A percentile compares a stretch with the other conserved stretches of the same genome.
phyloP scores from a whole-genome alignment of 2,888 invertebrate species.

The Orthonychiurus folsomi region DNA sequence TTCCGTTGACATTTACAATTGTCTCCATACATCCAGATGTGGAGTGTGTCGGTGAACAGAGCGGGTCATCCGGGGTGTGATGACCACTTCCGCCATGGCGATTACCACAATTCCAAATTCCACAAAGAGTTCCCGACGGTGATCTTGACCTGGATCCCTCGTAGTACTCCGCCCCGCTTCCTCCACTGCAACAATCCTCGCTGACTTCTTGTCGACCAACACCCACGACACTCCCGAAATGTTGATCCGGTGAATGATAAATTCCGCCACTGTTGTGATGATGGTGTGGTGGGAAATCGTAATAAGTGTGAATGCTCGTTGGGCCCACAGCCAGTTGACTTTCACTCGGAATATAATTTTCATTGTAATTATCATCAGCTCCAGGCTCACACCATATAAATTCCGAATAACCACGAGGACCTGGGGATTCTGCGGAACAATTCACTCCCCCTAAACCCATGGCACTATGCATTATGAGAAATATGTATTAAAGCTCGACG shows the following conservation, averaged over 20 bases:
- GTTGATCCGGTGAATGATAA: slow-evolving; percentile 12
- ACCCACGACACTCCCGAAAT: slow-evolving; percentile 8
- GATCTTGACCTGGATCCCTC: slow-evolving; percentile 13
- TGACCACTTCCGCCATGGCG: slow-evolving; percentile 9
- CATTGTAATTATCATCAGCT: slow-evolving; percentile 32
- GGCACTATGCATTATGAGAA: slow-evolving; percentile 18
- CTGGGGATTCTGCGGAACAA: slow-evolving; percentile 16
- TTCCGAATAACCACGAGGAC: slow-evolving; percentile 21
- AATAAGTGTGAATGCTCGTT: slow-evolving; percentile 14
- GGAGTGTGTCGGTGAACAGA: background rate
- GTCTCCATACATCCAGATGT: background rate
- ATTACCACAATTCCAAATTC: slow-evolving; percentile 17
- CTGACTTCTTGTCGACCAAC: background rate
- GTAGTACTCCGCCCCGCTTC: slow-evolving; percentile 17
- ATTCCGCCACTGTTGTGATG: slow-evolving; percentile 11
- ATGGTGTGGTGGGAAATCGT: slow-evolving; percentile 18
- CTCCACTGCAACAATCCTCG: slow-evolving; percentile 20
- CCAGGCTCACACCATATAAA: slow-evolving; percentile 27
- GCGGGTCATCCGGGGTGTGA: background rate
- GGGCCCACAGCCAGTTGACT: background rate
- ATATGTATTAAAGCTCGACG: no score
- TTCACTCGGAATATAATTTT: slow-evolving; percentile 28
- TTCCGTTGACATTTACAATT: slow-evolving; percentile 1
- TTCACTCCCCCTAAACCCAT: slow-evolving; percentile 3
- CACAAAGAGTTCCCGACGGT: slow-evolving; percentile 10